phyloP scores from a whole-genome alignment of 2,113 vertebrate species.

The Microtus pennsylvanicus region DNA sequence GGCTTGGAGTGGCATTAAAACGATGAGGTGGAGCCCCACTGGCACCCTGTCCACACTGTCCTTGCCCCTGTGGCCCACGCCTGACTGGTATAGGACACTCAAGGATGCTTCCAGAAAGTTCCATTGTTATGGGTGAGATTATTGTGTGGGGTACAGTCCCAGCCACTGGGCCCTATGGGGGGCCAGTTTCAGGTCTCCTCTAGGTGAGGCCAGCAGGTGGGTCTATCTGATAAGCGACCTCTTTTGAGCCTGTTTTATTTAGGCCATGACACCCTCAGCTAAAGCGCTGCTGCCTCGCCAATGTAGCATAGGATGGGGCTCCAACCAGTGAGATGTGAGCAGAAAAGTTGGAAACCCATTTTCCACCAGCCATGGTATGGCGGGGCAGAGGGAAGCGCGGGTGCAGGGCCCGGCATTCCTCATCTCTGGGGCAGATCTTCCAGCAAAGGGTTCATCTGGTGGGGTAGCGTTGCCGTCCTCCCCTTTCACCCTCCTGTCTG shows the following conservation, averaged over 20 bases:
- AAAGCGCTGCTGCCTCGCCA: not conserved
- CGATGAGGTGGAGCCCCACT: not conserved
- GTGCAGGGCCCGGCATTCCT: not conserved
- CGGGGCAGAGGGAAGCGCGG: not conserved
- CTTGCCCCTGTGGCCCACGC: no score
- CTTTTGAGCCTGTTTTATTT: not conserved
- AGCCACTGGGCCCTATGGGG: not conserved
- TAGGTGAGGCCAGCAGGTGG: not conserved
- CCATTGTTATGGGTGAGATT: not conserved
- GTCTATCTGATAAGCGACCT: not conserved
- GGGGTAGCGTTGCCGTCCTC: not conserved
- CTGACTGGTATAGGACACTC: not conserved
- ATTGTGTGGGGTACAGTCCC: not conserved
- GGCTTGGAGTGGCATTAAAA: not conserved
- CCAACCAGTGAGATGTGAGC: not conserved
- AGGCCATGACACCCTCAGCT: not conserved
- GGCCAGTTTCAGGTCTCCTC: not conserved
- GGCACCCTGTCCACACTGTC: not conserved
- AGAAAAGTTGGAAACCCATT: not conserved
- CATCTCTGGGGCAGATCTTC: not conserved
- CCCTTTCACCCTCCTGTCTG: not conserved
- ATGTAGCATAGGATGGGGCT: not conserved
- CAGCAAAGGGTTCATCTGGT: not conserved
- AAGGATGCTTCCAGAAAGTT: not conserved
- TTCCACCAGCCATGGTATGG: not conserved